These are phyloP conservation scores for Tridacna crocea DNA, from an alignment of 2,888 invertebrate species.

Conservation along the genomic window DNA sequence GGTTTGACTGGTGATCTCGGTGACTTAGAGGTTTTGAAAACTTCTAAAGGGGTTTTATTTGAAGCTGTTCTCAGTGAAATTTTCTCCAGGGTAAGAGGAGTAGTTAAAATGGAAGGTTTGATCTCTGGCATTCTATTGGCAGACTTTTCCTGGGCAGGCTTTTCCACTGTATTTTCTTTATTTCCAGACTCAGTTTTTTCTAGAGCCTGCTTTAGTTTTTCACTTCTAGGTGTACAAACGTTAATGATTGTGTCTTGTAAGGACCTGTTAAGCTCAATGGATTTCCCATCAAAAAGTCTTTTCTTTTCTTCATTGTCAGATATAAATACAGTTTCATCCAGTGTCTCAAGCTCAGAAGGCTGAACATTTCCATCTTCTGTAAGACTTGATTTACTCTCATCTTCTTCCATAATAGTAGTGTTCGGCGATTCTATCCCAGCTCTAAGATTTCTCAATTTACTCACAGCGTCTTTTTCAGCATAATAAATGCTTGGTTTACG, in stretches of 20 bases:
- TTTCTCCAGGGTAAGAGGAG: constrained; percentile 55
- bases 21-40: constrained; percentile 55
- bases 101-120: constrained; percentile 62
- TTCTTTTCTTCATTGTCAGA: constrained; percentile 13
- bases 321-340: constrained; percentile 33
- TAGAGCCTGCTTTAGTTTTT: constrained; percentile 38
- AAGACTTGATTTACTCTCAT: constrained; percentile 4
- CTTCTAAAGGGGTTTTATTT: constrained; percentile 70
- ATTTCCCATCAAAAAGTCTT: constrained; percentile 41
- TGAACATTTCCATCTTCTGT: background rate
- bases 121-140: constrained; percentile 52
- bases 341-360: background rate
- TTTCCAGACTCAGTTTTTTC: constrained; percentile 38
- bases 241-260: constrained; percentile 68
- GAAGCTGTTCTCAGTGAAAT: constrained; percentile 64
- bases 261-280: constrained; percentile 60
- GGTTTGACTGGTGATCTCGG: constrained; percentile 75
- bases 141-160: background rate
- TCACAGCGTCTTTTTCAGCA: constrained; percentile 49
- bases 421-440: background rate
- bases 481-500: constrained; percentile 71
- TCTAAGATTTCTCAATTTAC: background rate
- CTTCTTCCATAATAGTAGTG: constrained; percentile 14
- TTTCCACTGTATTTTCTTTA: constrained; percentile 38
- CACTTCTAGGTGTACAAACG: constrained; percentile 67